phyloP scores from a whole-genome alignment of 2,888 invertebrate species.

The Bimastos eiseni region DNA sequence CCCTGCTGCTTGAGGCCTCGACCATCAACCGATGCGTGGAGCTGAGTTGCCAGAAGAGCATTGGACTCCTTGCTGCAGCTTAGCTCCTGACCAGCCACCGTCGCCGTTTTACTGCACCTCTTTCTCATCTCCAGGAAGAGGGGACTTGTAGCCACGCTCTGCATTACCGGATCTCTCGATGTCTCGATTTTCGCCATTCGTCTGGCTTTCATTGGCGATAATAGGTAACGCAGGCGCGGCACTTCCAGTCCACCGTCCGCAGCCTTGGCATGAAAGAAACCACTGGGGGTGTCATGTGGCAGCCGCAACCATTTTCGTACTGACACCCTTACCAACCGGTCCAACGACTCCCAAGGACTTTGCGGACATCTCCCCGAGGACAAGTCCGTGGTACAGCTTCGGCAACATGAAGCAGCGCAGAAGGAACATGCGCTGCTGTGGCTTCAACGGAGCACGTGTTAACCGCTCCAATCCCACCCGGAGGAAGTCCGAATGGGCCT shows the following conservation, averaged over 20 bases:
- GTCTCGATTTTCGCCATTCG: too few species aligned
- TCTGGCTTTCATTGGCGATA: background rate
- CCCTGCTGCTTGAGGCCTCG: background rate
- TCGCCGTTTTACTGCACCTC: too few species aligned
- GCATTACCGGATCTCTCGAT: too few species aligned
- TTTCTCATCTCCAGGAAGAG: too few species aligned
- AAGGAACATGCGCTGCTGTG: too few species aligned
- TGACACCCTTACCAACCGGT: background rate
- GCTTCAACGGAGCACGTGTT: too few species aligned
- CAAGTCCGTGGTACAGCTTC: background rate
- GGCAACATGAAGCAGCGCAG: too few species aligned
- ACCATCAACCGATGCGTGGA: background rate
- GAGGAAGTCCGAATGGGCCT: too few species aligned
- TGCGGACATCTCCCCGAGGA: background rate
- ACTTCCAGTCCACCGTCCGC: background rate
- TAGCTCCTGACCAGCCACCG: too few species aligned
- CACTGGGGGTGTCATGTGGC: background rate
- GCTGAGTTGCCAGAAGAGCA: background rate
- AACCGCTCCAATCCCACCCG: too few species aligned
- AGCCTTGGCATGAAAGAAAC: background rate
- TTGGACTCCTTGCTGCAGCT: too few species aligned
- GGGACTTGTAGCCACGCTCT: too few species aligned
- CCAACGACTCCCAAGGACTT: background rate
- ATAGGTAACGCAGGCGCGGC: background rate
- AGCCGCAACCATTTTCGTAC: background rate